Evolutionary conservation across 2,888 invertebrate species (phyloP), one percentile per base, ranked within the genome.

Genomic region (Ectropis crepuscularia): DNA sequence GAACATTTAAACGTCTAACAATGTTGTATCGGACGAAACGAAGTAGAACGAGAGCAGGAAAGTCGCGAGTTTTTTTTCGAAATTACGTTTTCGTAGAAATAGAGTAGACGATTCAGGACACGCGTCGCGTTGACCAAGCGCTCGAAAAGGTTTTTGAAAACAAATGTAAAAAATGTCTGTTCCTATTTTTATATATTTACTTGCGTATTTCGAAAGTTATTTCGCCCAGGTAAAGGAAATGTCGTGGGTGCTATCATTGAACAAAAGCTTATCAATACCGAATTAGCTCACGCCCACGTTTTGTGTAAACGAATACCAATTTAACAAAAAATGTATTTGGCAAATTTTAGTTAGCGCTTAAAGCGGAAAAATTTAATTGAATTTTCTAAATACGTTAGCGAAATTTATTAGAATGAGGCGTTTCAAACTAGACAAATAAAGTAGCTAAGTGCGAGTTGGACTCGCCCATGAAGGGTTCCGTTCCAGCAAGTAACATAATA

Each of bases 301-400:
- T 57, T 36, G 11, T 11, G 41, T 43, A 53, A 59, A 59, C 59
- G 36, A 39, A 53, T 59, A 47, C 53, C 51, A 47, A 47, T 53
- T 51, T 60, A 46, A 6, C 28, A 10, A 51, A 42, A 51, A 47
- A 41, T 53, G 47, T 28, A 47, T 47, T 46, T 51, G 9, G 51
- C 51, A 28, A 7, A 41, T 51, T 39, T n/a, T n/a, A 12, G 16
- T 7, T 39, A 39, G n/a, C 10, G 10, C 10, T 8, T 16, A 8
- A 8, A n/a, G n/a, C n/a, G n/a, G n/a, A 1, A 55, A 47, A 55
- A 47, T 7, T 48, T 55, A 47, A 55, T 41, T 55, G 6, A 39
- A 47, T 47, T 55, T 55, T 47, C 12, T n/a, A 47, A 12, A 47
- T 47, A 12, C 10, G 39, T 37, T 37, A 8, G 54, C 16, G 7